These are phyloP conservation scores for Ceryle rudis DNA, from an alignment of 2,797 vertebrate species.

Conservation along the genomic window DNA sequence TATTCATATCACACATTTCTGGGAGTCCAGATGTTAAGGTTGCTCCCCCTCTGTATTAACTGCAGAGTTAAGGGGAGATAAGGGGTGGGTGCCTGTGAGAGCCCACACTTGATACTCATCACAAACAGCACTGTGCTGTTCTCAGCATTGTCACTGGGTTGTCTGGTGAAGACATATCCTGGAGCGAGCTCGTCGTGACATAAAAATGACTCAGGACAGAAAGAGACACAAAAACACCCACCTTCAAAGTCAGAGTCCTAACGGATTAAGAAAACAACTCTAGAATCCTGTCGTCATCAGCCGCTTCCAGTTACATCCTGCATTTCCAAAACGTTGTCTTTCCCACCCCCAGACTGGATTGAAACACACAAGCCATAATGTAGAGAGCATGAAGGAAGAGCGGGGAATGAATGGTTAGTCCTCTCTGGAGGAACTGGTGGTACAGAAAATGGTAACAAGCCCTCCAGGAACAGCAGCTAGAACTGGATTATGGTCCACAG, in stretches of 20 bases:
- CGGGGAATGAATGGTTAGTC: background rate
- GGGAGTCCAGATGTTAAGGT: background rate
- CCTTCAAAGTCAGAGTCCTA: constrained; percentile 11
- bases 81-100: background rate
- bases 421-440: background rate
- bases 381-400: background rate
- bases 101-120: background rate
- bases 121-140: background rate
- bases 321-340: constrained; percentile 19
- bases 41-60: background rate
- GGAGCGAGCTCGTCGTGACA: background rate
- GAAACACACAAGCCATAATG: background rate
- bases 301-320: background rate
- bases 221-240: background rate
- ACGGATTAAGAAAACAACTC: background rate
- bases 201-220: constrained; percentile 32
- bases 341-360: background rate
- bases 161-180: background rate
- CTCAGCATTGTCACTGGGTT: background rate
- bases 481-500: background rate
- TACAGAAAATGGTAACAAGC: background rate
- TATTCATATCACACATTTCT: background rate
- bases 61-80: background rate
- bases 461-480: background rate
- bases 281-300: background rate